These are phyloP conservation scores for Sericinus montela DNA, from an alignment of 2,888 invertebrate species.

Conservation along the genomic window DNA sequence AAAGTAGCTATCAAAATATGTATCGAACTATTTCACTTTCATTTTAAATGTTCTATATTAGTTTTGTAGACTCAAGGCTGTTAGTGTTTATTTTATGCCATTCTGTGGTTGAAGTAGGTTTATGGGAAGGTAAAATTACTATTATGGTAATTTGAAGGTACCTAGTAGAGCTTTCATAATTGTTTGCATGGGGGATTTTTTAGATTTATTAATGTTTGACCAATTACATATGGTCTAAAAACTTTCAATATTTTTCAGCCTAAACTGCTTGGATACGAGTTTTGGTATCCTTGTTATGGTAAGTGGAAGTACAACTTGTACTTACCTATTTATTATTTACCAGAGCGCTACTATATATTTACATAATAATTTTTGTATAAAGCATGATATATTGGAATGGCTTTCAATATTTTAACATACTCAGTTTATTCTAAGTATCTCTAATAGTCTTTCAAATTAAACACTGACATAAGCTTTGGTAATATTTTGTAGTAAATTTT, in stretches of 20 bases:
- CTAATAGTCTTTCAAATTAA: background rate
- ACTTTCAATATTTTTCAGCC: slow-evolving; percentile 75
- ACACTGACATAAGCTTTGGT: background rate
- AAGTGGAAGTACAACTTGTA: slow-evolving; percentile 67
- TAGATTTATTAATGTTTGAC: slow-evolving; percentile 26
- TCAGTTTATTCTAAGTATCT: background rate
- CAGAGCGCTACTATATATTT: slow-evolving; percentile 32
- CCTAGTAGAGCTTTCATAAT: slow-evolving; percentile 11
- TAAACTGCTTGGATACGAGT: slow-evolving; percentile 72
- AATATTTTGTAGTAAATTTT: background rate
- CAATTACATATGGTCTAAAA: slow-evolving; percentile 50
- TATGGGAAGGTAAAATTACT: slow-evolving; percentile 1
- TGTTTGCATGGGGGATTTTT: slow-evolving; percentile 29
- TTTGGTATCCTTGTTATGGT: slow-evolving; percentile 71
- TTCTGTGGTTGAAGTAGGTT: background rate
- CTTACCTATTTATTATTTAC: slow-evolving; percentile 53
- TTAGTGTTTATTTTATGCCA: slow-evolving; percentile 2
- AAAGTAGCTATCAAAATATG: too few species aligned
- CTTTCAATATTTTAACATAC: slow-evolving; percentile 12
- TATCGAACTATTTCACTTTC: too few species aligned
- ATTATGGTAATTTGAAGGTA: slow-evolving; percentile 5
- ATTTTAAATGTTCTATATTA: too few species aligned
- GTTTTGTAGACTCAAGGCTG: too few species aligned
- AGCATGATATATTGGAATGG: slow-evolving; percentile 17
- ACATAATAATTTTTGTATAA: slow-evolving; percentile 14